Percentiles rank a stretch among this genome's conserved stretches.
These are phyloP conservation scores for Drosophila nr. fundita DNA, from an alignment of 2,888 invertebrate genomes.

Conservation along the genomic window DNA sequence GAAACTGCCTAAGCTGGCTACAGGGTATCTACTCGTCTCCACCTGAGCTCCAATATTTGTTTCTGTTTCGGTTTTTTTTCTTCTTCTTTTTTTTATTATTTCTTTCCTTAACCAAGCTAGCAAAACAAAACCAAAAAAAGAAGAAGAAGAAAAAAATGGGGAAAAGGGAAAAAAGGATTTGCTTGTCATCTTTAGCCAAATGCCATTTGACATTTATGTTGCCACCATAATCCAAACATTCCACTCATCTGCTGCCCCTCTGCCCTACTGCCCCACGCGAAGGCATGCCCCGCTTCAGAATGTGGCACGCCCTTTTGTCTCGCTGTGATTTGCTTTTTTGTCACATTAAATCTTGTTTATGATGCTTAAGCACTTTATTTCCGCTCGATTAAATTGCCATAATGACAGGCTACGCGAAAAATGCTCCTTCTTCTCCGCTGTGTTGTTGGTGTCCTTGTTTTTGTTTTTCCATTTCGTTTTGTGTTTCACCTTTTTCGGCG, in stretches of 20 bases:
- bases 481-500: slow-evolving; percentile 23
- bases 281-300: neutral
- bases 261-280: neutral
- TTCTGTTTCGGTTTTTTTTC: neutral
- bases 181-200: slow-evolving; percentile 65
- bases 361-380: slow-evolving; percentile 78
- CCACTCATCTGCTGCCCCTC: neutral
- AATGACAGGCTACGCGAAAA: slow-evolving; percentile 62
- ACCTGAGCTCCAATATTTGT: neutral
- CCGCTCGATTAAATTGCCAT: slow-evolving; percentile 80
- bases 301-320: slow-evolving; percentile 13
- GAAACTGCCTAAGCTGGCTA: neutral
- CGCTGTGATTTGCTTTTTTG: slow-evolving; percentile 75
- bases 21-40: neutral
- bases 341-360: slow-evolving; percentile 79
- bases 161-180: slow-evolving; percentile 41
- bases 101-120: neutral
- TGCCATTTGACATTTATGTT: slow-evolving; percentile 72
- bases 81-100: neutral
- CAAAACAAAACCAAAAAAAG: neutral
- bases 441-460: slow-evolving; percentile 12
- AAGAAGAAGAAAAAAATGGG: neutral
- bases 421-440: slow-evolving; percentile 33
- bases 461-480: slow-evolving; percentile 8
- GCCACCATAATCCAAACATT: slow-evolving; percentile 29